Conservation (phyloP, 2,888 invertebrate genomes). For the Idaea dimidiata region DNA sequence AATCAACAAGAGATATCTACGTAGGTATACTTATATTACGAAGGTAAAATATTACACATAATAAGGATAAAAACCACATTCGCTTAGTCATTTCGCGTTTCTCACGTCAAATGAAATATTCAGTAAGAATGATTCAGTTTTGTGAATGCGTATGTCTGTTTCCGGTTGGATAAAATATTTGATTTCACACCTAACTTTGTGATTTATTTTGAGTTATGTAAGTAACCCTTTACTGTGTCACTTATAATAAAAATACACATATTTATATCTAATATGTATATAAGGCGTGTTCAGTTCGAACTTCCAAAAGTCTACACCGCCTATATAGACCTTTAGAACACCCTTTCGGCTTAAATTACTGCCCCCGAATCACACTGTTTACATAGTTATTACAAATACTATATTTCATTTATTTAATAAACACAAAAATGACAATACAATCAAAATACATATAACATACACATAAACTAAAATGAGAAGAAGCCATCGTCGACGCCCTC, state of each 20-base stretch:
- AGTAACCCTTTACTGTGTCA: background rate
- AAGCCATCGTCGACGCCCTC: too few relatives aligned
- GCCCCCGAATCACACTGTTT: too few relatives aligned
- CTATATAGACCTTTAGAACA: too few relatives aligned
- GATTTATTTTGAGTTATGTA: background rate
- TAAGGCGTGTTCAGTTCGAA: too few relatives aligned
- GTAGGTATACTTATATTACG: background rate
- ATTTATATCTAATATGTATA: background rate
- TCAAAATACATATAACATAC: too few relatives aligned
- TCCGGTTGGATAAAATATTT: slow-evolving; percentile 1
- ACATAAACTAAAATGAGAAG: too few relatives aligned
- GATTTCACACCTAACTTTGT: background rate
- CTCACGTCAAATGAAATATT: slow-evolving; percentile 3
- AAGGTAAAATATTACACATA: background rate
- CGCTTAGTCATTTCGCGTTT: slow-evolving; percentile 8
- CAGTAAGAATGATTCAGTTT: slow-evolving; percentile 4
- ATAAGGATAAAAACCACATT: slow-evolving; percentile 4
- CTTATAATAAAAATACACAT: background rate
- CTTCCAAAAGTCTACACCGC: too few relatives aligned
- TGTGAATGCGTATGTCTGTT: slow-evolving; percentile 4
- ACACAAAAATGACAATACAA: too few relatives aligned
- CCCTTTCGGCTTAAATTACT: too few relatives aligned
- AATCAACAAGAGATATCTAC: background rate
- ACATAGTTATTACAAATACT: too few relatives aligned
- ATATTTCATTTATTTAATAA: too few relatives aligned